These are phyloP conservation scores for Papilio polyxenes DNA, from an alignment of 1,140 invertebrate genomes.

Conservation along the genomic window DNA sequence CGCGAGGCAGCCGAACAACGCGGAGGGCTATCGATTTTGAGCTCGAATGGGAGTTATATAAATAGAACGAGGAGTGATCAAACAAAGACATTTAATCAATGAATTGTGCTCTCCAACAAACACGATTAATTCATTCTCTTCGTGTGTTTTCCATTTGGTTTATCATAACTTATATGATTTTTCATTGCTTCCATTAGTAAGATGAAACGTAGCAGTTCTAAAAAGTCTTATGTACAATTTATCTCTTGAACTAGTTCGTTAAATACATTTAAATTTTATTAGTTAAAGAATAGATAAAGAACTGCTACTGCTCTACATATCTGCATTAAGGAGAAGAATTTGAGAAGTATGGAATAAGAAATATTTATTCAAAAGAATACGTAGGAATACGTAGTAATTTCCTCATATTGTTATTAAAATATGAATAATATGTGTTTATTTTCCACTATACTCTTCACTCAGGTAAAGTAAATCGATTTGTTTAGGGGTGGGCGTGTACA, in stretches of 20 bases:
- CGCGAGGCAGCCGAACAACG: slow-evolving; percentile 31
- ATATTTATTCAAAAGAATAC: too few relatives aligned
- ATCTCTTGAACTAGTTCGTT: background rate
- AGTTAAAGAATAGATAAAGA: background rate
- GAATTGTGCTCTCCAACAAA: slow-evolving; percentile 49
- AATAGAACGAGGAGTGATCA: slow-evolving; percentile 52
- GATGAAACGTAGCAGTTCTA: background rate
- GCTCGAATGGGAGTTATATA: slow-evolving; percentile 53
- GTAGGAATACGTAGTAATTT: background rate
- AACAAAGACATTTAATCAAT: slow-evolving; percentile 56
- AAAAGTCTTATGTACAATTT: background rate
- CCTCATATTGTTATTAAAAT: too few relatives aligned
- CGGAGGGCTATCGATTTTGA: slow-evolving; percentile 48
- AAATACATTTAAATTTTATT: background rate
- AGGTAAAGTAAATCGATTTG: slow-evolving; percentile 19
- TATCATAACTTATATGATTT: slow-evolving; percentile 2
- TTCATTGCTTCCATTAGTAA: background rate
- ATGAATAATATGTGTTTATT: background rate
- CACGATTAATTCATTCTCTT: slow-evolving; percentile 37
- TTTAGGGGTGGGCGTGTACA: slow-evolving; percentile 91
- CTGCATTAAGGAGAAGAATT: background rate
- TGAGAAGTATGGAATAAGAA: background rate
- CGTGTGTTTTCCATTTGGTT: slow-evolving; percentile 14
- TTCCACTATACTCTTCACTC: background rate
- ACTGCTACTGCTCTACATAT: background rate